Evolutionary conservation across 2,888 invertebrate genomes (phyloP).

Genomic region (Gonocerus acuteangulatus): DNA sequence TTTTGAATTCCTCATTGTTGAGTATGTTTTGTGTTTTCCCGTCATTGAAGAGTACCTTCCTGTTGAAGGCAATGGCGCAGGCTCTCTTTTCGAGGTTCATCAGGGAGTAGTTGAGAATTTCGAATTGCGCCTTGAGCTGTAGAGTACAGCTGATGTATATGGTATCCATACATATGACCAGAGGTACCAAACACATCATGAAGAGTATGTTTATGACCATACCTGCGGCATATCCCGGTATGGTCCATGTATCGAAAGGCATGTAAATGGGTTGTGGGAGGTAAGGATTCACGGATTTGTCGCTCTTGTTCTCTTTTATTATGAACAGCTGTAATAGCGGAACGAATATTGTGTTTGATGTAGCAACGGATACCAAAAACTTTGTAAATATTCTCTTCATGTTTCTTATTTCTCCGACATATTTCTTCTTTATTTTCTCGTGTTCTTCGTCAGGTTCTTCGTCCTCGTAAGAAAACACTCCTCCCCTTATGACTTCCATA

Average conservation of each 20-base stretch:
- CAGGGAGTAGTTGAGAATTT: not conserved
- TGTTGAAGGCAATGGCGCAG: too few species aligned
- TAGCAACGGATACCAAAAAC: not conserved
- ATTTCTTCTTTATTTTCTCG: not conserved
- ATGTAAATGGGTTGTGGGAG: not conserved
- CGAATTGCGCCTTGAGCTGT: not conserved
- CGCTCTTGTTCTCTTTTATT: not conserved
- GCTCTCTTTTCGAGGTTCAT: not conserved
- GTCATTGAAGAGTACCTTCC: too few species aligned
- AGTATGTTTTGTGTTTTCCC: too few species aligned
- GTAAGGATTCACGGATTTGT: not conserved
- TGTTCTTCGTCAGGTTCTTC: not conserved
- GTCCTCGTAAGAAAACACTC: not conserved
- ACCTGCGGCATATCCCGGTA: not conserved
- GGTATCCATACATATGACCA: not conserved
- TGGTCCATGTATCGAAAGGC: not conserved
- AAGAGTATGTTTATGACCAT: not conserved
- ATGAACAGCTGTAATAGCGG: not conserved
- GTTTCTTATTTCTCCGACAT: not conserved
- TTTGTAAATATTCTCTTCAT: not conserved
- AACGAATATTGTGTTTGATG: not conserved
- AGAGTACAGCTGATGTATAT: not conserved
- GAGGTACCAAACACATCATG: not conserved
- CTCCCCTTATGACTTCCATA: not conserved
- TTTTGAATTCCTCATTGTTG: too few species aligned